Conservation (phyloP, 2,113 vertebrate genomes). For the Sapajus apella region DNA sequence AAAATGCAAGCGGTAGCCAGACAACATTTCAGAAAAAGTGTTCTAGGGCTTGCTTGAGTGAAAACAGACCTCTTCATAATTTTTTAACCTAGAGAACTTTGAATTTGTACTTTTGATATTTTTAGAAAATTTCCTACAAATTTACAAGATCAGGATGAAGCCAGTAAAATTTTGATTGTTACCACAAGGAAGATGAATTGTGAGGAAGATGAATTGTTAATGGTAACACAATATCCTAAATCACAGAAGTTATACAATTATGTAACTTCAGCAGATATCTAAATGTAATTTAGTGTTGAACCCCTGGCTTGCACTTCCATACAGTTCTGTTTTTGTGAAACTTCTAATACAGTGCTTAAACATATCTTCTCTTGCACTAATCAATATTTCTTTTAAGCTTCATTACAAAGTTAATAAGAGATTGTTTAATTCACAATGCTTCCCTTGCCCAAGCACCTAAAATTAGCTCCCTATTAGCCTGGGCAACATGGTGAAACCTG, state of each 20-base stretch:
- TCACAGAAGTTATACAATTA: conserved; percentile 24
- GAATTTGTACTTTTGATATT: conserved; percentile 17
- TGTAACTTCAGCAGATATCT: conserved; percentile 24
- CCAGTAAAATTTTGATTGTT: conserved; percentile 36
- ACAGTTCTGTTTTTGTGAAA: conserved; percentile 44
- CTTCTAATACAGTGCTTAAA: conserved; percentile 14
- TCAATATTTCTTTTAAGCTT: conserved; percentile 19
- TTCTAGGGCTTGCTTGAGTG: conserved; percentile 12
- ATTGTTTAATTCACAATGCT: conserved; percentile 15
- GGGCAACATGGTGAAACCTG: no score
- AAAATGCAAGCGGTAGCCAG: conserved; percentile 43
- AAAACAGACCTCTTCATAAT: conserved; percentile 20
- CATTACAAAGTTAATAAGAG: not conserved
- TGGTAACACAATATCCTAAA: conserved; percentile 20
- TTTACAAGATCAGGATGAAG: conserved; percentile 22
- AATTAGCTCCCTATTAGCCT: not conserved
- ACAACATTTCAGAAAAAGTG: conserved; percentile 45
- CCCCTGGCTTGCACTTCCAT: not conserved
- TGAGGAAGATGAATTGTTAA: conserved; percentile 44
- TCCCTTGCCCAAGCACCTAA: not conserved
- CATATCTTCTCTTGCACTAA: not conserved
- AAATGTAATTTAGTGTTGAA: conserved; percentile 42
- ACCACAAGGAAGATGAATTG: conserved; percentile 42
- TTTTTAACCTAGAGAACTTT: conserved; percentile 44
- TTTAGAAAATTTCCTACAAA: conserved; percentile 25